Conservation (phyloP, 2,888 invertebrate genomes). For the Esperia sulphurella region DNA sequence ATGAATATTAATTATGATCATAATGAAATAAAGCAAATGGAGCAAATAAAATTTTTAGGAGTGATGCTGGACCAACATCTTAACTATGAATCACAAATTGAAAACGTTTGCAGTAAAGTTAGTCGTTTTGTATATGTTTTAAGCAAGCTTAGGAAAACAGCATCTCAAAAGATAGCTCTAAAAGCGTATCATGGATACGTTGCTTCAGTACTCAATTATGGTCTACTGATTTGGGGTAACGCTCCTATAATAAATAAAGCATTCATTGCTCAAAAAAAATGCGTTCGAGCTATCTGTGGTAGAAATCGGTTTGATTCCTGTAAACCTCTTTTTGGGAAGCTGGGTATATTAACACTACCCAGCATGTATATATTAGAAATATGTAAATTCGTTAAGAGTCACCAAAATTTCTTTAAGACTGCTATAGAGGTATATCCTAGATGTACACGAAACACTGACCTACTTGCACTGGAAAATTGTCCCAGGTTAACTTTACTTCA, state of each 20-base stretch:
- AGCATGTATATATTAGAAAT: not conserved
- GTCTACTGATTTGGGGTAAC: slow-evolving; percentile 1
- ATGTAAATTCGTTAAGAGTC: not conserved
- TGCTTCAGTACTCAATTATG: slow-evolving; percentile 11
- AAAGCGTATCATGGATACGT: slow-evolving; percentile 14
- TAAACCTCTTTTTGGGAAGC: not conserved
- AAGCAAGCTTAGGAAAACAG: slow-evolving; percentile 1
- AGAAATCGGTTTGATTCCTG: not conserved
- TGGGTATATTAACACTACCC: not conserved
- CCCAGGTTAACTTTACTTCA: not conserved
- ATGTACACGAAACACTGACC: not conserved
- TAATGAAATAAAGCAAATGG: slow-evolving; percentile 2
- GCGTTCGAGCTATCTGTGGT: not conserved
- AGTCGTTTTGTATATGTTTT: slow-evolving; percentile 11
- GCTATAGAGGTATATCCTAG: not conserved
- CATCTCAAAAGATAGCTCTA: slow-evolving; percentile 3
- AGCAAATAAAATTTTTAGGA: slow-evolving; percentile 6
- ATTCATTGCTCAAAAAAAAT: not conserved
- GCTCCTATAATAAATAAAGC: not conserved
- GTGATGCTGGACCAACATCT: slow-evolving; percentile 7
- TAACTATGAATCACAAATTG: slow-evolving; percentile 11
- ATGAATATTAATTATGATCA: not conserved
- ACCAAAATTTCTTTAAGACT: not conserved
- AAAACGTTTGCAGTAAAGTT: slow-evolving; percentile 12
- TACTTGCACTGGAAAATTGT: not conserved